These are phyloP conservation scores for Drosophila paramelanica DNA, from an alignment of 2,888 invertebrate genomes.

Conservation along the genomic window DNA sequence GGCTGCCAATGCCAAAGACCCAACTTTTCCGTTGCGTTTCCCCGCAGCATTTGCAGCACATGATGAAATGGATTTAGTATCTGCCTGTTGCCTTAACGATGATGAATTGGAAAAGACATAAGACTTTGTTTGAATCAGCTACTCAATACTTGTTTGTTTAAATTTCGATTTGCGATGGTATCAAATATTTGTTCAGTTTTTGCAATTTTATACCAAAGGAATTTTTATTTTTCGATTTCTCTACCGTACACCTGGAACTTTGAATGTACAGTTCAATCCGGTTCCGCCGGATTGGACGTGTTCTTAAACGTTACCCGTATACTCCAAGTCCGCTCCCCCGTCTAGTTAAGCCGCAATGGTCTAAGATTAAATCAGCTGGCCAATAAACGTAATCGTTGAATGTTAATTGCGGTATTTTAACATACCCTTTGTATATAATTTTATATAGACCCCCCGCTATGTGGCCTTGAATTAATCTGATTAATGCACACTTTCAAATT, in stretches of 20 bases:
- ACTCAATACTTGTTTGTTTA: no score
- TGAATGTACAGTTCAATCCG: no score
- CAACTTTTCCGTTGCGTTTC: slow-evolving; percentile 82
- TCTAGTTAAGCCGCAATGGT: neutral
- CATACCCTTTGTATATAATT: slow-evolving; percentile 34
- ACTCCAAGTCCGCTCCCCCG: neutral
- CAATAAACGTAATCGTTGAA: slow-evolving; percentile 25
- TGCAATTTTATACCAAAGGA: no score
- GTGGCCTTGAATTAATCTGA: neutral
- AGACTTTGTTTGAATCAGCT: no score
- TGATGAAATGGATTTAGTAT: slow-evolving; percentile 38
- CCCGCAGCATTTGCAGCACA: slow-evolving; percentile 83
- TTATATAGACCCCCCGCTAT: slow-evolving; percentile 18
- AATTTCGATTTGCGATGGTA: no score
- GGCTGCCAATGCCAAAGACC: slow-evolving; percentile 83
- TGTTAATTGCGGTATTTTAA: slow-evolving; percentile 41
- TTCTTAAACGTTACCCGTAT: neutral
- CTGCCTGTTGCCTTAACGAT: slow-evolving; percentile 2
- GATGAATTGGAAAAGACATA: no score
- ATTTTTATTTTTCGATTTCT: no score
- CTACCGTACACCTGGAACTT: no score
- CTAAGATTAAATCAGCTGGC: slow-evolving; percentile 16
- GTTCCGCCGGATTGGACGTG: no score
- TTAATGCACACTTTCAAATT: neutral
- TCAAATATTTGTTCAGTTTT: no score